phyloP scores from a whole-genome alignment of 53 echinoderm and acorn worm species.

The Paracentrotus lividus region DNA sequence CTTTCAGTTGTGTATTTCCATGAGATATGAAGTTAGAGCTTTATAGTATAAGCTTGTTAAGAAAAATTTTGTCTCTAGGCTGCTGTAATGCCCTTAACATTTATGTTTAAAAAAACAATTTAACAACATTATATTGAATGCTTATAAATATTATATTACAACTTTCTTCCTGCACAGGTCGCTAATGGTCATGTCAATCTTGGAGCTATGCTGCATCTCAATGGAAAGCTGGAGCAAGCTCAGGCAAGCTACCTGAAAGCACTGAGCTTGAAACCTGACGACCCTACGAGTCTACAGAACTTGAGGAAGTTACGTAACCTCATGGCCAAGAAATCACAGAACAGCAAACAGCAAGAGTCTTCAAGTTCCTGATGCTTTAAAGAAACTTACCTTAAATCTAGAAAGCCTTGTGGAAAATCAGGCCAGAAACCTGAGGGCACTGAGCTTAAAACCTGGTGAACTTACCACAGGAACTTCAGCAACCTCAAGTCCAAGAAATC shows the following conservation, averaged over 20 bases:
- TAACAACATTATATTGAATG: too few relatives aligned
- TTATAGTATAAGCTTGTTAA: too few relatives aligned
- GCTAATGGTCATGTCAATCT: conserved; percentile 94
- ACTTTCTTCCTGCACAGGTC: conserved; percentile 67
- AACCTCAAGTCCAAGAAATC: conserved; percentile 81
- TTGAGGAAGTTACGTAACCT: conserved; percentile 90
- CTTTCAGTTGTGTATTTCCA: too few relatives aligned
- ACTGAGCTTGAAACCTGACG: conserved; percentile 87
- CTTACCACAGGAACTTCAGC: conserved; percentile 85
- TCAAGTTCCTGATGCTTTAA: not conserved
- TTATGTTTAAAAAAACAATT: too few relatives aligned
- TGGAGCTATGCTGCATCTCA: conserved; percentile 95
- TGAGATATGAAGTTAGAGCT: too few relatives aligned
- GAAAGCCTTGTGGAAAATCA: conserved; percentile 71
- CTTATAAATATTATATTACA: not conserved
- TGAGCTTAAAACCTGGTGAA: conserved; percentile 87
- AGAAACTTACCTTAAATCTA: not conserved
- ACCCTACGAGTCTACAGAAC: conserved; percentile 88
- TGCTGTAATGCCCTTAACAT: too few relatives aligned
- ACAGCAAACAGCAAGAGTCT: not conserved
- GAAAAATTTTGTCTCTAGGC: too few relatives aligned
- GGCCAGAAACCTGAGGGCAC: conserved; percentile 81
- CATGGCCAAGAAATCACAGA: conserved; percentile 76
- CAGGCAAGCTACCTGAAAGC: conserved; percentile 91
- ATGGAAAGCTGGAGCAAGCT: conserved; percentile 90